Conservation (phyloP, 2,888 invertebrate species). For the Eretmocerus hayati region DNA sequence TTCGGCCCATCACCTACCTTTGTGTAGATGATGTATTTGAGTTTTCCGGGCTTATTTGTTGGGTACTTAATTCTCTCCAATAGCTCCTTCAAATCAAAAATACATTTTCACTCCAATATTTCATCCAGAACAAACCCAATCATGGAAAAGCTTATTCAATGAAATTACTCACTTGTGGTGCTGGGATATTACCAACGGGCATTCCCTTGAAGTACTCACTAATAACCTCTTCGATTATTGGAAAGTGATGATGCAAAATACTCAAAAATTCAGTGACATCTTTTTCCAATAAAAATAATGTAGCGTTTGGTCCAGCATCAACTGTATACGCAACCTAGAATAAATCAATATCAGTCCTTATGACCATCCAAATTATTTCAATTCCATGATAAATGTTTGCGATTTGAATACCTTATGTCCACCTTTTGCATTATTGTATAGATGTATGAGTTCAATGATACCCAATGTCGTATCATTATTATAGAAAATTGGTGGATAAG, state of each 20-base stretch:
- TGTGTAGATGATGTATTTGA: slow-evolving; percentile 80
- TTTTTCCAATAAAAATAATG: slow-evolving; percentile 73
- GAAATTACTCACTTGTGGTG: slow-evolving; percentile 31
- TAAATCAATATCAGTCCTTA: background rate
- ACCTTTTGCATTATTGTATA: slow-evolving; percentile 67
- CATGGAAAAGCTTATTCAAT: slow-evolving; percentile 21
- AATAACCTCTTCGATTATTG: slow-evolving; percentile 40
- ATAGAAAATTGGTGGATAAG: slow-evolving; percentile 89
- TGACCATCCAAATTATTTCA: background rate
- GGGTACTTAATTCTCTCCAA: slow-evolving; percentile 41
- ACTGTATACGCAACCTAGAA: slow-evolving; percentile 86
- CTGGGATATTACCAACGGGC: slow-evolving; percentile 36
- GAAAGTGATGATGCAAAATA: slow-evolving; percentile 68
- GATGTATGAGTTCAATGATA: slow-evolving; percentile 74
- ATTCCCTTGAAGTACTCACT: slow-evolving; percentile 49
- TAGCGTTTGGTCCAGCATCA: slow-evolving; percentile 97
- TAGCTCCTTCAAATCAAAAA: slow-evolving; percentile 29
- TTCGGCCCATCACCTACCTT: slow-evolving; percentile 75
- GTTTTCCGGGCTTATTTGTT: slow-evolving; percentile 50
- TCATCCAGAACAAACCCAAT: no score
- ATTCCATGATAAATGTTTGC: slow-evolving; percentile 9
- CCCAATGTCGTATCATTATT: slow-evolving; percentile 82
- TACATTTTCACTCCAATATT: background rate
- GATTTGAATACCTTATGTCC: slow-evolving; percentile 58
- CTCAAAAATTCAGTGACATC: slow-evolving; percentile 64